Percentiles rank a stretch among this genome's conserved stretches.
These are phyloP conservation scores for Desmophyllum pertusum DNA, from an alignment of 92 coral and sea anemone species.

Conservation along the genomic window DNA sequence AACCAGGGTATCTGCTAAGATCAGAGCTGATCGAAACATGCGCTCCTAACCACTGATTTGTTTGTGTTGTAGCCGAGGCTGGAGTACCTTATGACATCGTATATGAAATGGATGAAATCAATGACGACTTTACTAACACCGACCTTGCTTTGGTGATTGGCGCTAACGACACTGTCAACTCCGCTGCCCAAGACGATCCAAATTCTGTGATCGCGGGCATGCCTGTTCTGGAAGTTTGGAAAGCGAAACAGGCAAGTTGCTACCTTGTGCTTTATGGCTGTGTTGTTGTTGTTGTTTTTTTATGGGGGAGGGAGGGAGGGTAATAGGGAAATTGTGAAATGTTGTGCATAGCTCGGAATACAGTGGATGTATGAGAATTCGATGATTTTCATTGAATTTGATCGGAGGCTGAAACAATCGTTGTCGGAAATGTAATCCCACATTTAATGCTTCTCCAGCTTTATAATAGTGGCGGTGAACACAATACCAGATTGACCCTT, in stretches of 20 bases:
- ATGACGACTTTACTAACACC: conserved; percentile 94
- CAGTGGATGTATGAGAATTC: background rate
- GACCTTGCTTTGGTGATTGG: conserved; percentile 94
- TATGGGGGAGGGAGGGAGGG: background rate
- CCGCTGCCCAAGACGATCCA: conserved; percentile 99
- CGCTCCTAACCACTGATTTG: background rate
- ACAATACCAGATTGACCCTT: no score
- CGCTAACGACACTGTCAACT: conserved; percentile 97
- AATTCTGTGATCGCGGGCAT: conserved; percentile 98
- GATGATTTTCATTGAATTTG: no score
- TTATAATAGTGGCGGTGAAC: no score
- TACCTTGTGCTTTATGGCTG: background rate
- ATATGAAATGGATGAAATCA: conserved; percentile 97
- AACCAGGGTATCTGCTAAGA: no score
- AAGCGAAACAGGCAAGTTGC: conserved; percentile 83
- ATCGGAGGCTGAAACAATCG: no score
- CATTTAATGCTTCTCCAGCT: no score
- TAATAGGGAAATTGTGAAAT: no score
- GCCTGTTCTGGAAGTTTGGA: conserved; percentile 99
- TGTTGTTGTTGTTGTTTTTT: background rate
- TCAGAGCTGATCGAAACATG: no score
- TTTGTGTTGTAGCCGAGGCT: conserved; percentile 81
- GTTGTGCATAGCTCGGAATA: no score
- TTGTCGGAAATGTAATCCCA: background rate
- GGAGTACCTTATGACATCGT: conserved; percentile 98